These are phyloP conservation scores for Allophyes oxyacanthae DNA, from an alignment of 2,888 invertebrate genomes.

Conservation along the genomic window DNA sequence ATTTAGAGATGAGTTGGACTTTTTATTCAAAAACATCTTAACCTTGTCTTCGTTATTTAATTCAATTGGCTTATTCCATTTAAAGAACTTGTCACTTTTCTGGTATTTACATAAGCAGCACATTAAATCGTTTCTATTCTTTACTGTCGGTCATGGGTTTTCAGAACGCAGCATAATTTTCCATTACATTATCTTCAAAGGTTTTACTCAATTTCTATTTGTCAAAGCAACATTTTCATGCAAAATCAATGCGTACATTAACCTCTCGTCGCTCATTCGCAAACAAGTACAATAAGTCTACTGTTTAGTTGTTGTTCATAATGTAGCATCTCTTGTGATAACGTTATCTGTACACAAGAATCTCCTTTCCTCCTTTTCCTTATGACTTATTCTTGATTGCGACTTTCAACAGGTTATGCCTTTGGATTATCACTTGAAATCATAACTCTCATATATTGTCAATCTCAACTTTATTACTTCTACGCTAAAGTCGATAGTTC, in stretches of 20 bases:
- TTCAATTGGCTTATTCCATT: constrained; percentile 13
- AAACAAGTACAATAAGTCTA: constrained; percentile 61
- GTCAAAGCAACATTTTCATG: constrained; percentile 46
- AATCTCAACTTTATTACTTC: constrained; percentile 11
- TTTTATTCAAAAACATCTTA: constrained; percentile 17
- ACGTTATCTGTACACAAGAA: constrained; percentile 13
- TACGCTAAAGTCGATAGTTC: background rate
- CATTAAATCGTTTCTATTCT: constrained; percentile 14
- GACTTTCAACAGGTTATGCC: constrained; percentile 10
- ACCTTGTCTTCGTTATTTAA: constrained; percentile 5
- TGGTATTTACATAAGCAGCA: constrained; percentile 13
- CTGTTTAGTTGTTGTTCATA: constrained; percentile 16
- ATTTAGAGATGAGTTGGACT: constrained; percentile 8
- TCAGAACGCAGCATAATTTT: constrained; percentile 32
- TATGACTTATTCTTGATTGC: constrained; percentile 41
- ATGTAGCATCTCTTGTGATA: constrained; percentile 21
- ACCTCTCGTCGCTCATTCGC: constrained; percentile 54
- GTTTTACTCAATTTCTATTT: constrained; percentile 37
- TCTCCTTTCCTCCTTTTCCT: constrained; percentile 21
- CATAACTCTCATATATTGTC: fast-evolving
- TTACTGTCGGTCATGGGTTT: constrained; percentile 6
- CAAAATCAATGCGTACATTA: constrained; percentile 58
- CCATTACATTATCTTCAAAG: constrained; percentile 20
- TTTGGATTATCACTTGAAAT: constrained; percentile 14
- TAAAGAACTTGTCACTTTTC: constrained; percentile 3